A percentile compares a stretch with the other conserved stretches of the same genome.
Conservation (phyloP, 2,113 vertebrate genomes). For the Genyomyrus donnyi region DNA sequence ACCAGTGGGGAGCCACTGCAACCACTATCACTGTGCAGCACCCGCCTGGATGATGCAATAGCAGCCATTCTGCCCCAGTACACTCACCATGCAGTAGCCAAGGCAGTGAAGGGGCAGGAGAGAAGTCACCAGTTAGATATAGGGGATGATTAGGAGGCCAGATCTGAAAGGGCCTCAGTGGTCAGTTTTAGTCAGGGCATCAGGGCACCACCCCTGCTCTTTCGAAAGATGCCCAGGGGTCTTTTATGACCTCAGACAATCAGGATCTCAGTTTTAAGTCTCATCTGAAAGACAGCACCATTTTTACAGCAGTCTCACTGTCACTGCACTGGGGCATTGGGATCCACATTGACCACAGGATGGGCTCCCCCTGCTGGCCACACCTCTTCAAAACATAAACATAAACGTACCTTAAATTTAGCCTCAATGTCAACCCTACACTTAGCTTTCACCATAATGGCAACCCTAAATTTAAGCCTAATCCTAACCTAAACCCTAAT, state of each 20-base stretch:
- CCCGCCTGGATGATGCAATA: not conserved
- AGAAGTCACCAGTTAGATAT: not conserved
- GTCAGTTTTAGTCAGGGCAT: not conserved
- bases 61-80: not conserved
- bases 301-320: not conserved
- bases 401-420: not conserved
- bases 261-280: not conserved
- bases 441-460: not conserved
- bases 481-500: not conserved
- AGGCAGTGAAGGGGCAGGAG: no score
- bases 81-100: not conserved
- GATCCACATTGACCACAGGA: not conserved
- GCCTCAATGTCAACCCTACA: not conserved
- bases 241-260: not conserved
- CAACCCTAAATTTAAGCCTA: not conserved
- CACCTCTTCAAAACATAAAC: not conserved
- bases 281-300: not conserved
- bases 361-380: not conserved
- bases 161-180: not conserved
- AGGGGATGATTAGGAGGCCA: not conserved
- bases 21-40: no score
- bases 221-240: not conserved
- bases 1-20: no score
- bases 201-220: not conserved
- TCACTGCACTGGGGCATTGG: not conserved